These are phyloP conservation scores for Knipowitschia caucasica DNA, from an alignment of 2,797 vertebrate species.

Conservation along the genomic window DNA sequence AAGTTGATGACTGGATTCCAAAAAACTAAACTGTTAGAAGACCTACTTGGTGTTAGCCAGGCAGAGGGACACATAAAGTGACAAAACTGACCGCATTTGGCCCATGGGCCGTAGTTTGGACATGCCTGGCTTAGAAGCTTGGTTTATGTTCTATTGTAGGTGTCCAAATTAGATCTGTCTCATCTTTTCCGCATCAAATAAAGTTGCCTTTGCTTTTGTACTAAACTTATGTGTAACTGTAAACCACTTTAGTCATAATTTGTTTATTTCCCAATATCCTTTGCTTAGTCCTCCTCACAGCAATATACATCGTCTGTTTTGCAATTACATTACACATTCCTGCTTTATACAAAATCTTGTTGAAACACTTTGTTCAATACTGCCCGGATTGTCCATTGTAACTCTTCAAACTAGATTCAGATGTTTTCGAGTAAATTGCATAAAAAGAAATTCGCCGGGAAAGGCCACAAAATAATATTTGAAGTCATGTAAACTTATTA, in stretches of 20 bases:
- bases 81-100: too few relatives aligned
- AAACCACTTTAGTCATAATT: neutral
- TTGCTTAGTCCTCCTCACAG: too few relatives aligned
- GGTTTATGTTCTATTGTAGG: neutral
- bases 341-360: neutral
- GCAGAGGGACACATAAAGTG: too few relatives aligned
- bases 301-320: neutral
- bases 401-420: neutral
- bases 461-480: slow-evolving; percentile 7
- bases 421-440: slow-evolving; percentile 13
- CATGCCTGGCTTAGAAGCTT: too few relatives aligned
- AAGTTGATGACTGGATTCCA: too few relatives aligned
- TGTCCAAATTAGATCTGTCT: neutral
- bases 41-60: too few relatives aligned
- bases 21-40: too few relatives aligned
- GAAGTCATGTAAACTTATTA: slow-evolving; percentile 23
- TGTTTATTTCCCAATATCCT: slow-evolving; percentile 2
- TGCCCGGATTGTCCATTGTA: slow-evolving; percentile 1
- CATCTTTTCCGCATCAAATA: neutral
- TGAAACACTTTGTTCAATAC: neutral
- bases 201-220: neutral
- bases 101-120: too few relatives aligned
- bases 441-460: neutral
- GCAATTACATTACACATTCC: neutral
- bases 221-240: neutral